Evolutionary conservation across 1,140 invertebrate species (phyloP).

Genomic region (Cydia amplana): DNA sequence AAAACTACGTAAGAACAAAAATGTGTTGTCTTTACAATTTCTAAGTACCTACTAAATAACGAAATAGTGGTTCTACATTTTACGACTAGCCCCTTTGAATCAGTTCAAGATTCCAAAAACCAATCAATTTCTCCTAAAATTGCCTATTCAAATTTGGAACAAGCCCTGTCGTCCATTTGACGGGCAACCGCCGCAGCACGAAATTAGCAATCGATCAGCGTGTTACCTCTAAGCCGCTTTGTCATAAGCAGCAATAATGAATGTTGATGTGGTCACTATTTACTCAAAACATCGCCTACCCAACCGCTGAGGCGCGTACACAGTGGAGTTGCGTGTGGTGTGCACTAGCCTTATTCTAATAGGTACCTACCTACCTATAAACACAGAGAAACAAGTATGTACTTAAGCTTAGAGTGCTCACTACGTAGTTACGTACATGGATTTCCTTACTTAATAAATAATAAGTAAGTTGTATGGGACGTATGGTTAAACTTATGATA

Average conservation of each 20-base stretch:
- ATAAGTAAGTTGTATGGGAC: too few relatives aligned
- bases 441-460: too few relatives aligned
- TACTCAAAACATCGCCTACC: constrained; percentile 49
- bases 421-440: too few relatives aligned
- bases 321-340: neutral
- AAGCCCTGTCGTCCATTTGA: constrained; percentile 18
- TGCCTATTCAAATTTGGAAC: constrained; percentile 26
- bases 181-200: constrained; percentile 34
- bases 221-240: constrained; percentile 74
- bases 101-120: neutral
- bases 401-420: too few relatives aligned
- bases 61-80: neutral
- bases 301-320: constrained; percentile 23
- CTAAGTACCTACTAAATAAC: neutral
- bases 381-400: too few relatives aligned
- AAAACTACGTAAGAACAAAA: too few relatives aligned
- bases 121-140: constrained; percentile 26
- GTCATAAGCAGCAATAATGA: constrained; percentile 60
- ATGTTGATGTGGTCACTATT: constrained; percentile 51
- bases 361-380: too few relatives aligned
- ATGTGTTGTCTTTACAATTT: too few relatives aligned
- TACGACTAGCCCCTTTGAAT: neutral
- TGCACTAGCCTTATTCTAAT: too few relatives aligned
- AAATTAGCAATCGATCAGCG: constrained; percentile 60
- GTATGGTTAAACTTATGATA: too few relatives aligned